A percentile compares a stretch with the other conserved stretches of the same genome.
These are phyloP conservation scores for Zygothrica quintamaculata DNA, from an alignment of 2,888 invertebrate genomes.

Conservation along the genomic window DNA sequence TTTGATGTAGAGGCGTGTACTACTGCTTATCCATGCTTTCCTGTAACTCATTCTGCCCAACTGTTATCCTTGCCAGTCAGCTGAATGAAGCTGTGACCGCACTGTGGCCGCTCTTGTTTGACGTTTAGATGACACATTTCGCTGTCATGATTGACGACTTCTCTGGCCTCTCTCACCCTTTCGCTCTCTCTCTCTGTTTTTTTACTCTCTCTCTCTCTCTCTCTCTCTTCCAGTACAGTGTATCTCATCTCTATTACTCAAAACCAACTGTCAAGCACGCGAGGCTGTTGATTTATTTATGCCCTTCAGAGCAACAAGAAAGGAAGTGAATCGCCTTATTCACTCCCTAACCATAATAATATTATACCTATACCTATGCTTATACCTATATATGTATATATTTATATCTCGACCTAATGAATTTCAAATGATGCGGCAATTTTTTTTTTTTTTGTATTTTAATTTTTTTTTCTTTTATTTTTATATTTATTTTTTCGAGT, in stretches of 20 bases:
- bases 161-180: not conserved
- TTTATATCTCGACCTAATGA: conserved; percentile 61
- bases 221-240: conserved; percentile 16
- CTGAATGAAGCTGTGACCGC: conserved; percentile 66
- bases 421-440: conserved; percentile 77
- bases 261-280: conserved; percentile 67
- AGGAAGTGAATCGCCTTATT: conserved; percentile 51
- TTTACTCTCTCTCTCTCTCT: conserved; percentile 5
- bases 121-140: conserved; percentile 75
- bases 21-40: conserved; percentile 38
- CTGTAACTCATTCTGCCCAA: conserved; percentile 21
- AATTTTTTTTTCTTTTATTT: conserved; percentile 26
- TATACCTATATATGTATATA: conserved; percentile 15
- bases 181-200: conserved; percentile 1
- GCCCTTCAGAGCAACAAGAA: conserved; percentile 50
- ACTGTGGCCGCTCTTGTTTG: conserved; percentile 56
- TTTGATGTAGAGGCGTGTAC: conserved; percentile 64
- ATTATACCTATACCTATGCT: not conserved
- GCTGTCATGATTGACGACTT: conserved; percentile 76
- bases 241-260: conserved; percentile 45
- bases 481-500: conserved; percentile 33
- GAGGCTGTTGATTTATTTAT: conserved; percentile 76
- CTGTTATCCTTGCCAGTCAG: conserved; percentile 43
- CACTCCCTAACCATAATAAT: conserved; percentile 37
- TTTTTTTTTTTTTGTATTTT: conserved; percentile 57